A percentile compares a stretch with the other conserved stretches of the same genome.
These are phyloP conservation scores for Netelia melanura DNA, from an alignment of 2,888 invertebrate genomes.

Conservation along the genomic window DNA sequence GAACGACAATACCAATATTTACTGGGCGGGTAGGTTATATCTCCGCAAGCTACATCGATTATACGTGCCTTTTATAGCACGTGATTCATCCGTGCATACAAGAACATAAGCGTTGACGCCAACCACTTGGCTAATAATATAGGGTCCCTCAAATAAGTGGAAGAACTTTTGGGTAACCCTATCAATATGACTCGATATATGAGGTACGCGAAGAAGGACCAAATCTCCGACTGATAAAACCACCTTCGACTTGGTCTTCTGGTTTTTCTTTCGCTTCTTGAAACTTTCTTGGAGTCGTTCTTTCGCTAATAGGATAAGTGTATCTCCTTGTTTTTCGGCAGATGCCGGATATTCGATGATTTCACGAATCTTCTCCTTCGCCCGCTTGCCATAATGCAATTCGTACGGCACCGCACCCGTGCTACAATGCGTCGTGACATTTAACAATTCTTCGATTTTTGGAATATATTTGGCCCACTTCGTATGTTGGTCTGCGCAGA, in stretches of 20 bases:
- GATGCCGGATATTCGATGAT: constrained; percentile 33
- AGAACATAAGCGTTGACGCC: constrained; percentile 41
- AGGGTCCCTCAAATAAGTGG: constrained; percentile 44
- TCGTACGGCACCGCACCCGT: constrained; percentile 20
- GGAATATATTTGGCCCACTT: constrained; percentile 28
- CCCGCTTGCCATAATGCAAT: constrained; percentile 32
- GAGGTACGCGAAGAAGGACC: constrained; percentile 38
- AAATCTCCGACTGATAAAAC: constrained; percentile 1
- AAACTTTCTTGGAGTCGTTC: constrained; percentile 10
- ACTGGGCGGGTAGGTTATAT: constrained; percentile 24
- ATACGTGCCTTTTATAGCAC: constrained; percentile 40
- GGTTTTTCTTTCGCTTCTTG: neutral
- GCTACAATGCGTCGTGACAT: constrained; percentile 43
- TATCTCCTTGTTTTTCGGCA: neutral
- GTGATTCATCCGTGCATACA: neutral
- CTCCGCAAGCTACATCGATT: constrained; percentile 32
- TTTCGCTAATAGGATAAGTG: constrained; percentile 1
- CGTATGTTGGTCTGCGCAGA: constrained; percentile 30
- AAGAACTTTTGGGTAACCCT: constrained; percentile 38
- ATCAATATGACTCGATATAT: constrained; percentile 30
- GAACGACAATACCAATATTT: neutral
- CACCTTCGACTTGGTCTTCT: neutral
- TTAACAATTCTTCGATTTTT: constrained; percentile 26
- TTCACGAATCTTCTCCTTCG: constrained; percentile 18
- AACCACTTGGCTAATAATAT: neutral